Percentiles rank a stretch among this genome's conserved stretches.
Evolutionary conservation across 2,797 vertebrate species (phyloP).

Genomic region (Botia almorhae): DNA sequence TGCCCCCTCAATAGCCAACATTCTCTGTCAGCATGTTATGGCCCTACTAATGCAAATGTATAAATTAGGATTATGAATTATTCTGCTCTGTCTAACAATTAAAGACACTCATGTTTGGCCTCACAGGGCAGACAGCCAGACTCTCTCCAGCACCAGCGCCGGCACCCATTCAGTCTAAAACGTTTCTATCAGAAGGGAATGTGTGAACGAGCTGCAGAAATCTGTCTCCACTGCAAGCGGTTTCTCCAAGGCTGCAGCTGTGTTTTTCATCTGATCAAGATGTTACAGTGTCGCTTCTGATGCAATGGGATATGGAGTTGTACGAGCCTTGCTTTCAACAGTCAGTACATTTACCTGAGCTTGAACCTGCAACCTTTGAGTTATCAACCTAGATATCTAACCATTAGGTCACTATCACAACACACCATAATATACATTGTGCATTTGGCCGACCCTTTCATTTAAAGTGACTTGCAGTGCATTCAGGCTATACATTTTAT

Average conservation of each 20-base stretch:
- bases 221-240: conserved; percentile 65
- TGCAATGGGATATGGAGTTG: too few relatives aligned
- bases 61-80: conserved; percentile 85
- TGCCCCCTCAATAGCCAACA: conserved; percentile 62
- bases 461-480: too few relatives aligned
- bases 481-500: too few relatives aligned
- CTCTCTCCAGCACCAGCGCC: conserved; percentile 65
- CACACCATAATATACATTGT: too few relatives aligned
- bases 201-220: conserved; percentile 72
- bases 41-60: conserved; percentile 70
- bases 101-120: conserved; percentile 86
- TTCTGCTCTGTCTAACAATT: conserved; percentile 90
- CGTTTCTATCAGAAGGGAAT: conserved; percentile 81
- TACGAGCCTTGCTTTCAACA: too few relatives aligned
- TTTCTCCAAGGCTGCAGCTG: conserved; percentile 45
- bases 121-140: conserved; percentile 86
- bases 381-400: too few relatives aligned
- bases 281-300: conserved; percentile 1
- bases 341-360: too few relatives aligned
- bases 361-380: too few relatives aligned
- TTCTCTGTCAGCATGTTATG: conserved; percentile 56
- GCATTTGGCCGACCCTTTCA: too few relatives aligned
- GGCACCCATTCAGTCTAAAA: conserved; percentile 77
- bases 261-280: conserved; percentile 62
- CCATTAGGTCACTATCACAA: too few relatives aligned